Evolutionary conservation across 1,140 invertebrate species (phyloP).

Genomic region (Neelides sp.): DNA sequence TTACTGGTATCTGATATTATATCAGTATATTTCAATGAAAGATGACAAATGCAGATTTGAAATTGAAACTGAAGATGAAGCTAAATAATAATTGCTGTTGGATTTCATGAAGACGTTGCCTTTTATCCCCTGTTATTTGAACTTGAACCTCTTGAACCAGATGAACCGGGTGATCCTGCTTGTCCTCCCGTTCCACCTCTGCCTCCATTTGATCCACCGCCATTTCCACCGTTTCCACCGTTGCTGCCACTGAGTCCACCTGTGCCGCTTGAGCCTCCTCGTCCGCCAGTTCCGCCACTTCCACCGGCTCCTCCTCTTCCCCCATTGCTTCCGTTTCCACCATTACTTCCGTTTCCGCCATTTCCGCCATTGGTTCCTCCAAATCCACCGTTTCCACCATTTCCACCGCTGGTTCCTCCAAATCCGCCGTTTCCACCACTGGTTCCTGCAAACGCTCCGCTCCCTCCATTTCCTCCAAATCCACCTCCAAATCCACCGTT

Average conservation of each 20-base stretch:
- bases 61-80: no score
- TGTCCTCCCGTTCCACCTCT: not conserved
- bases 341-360: not conserved
- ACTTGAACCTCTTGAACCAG: no score
- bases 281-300: not conserved
- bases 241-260: constrained; percentile 5
- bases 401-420: not conserved
- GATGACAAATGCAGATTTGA: no score
- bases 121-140: no score
- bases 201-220: not conserved
- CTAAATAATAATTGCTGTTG: no score
- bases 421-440: not conserved
- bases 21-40: no score
- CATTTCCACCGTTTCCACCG: not conserved
- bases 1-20: no score
- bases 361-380: not conserved
- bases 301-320: no score
- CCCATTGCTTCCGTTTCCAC: not conserved
- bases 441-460: not conserved
- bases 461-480: not conserved
- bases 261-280: not conserved
- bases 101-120: no score
- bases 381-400: not conserved
- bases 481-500: no score
- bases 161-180: no score